Evolutionary conservation across 2,888 invertebrate genomes (phyloP), one percentile per base, ranked within the genome.

Genomic region (Drosophila emarginata): DNA sequence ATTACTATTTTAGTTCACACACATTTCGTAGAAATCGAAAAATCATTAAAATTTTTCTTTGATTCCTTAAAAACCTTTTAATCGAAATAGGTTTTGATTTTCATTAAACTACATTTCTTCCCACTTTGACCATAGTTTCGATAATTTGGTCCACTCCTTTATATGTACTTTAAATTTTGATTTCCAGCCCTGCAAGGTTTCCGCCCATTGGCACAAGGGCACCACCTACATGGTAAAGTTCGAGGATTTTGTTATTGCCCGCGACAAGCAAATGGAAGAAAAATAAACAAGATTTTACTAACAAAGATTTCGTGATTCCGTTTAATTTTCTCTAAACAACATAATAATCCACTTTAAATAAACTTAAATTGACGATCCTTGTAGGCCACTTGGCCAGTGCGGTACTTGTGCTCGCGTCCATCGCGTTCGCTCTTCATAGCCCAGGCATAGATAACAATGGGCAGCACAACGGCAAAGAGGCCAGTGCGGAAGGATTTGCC

Each of bases 161-260:
- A 37, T 37, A 37, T 37, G 37, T 37, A 1, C 1, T 2, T 12
- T 39, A 6, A 23, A 32, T 32, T 26, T 32, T 2, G 14, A n/a
- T 77, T 95, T 95, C 71, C 93, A 99, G 99, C 96, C 98, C 2
- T 98, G 98, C 50, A 99, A 99, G 93, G 99, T 99, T 6, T 96
- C 98, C 0, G 98, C 99, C 0, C 99, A 99, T 91, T 99, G 99
- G 98, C 99, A 99, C 91, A 98, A 99, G 91, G 99, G 99, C 45
- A 99, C 99, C 7, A 99, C 99, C 0, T 99, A 99, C 91, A 98
- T 99, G 97, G 98, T 99, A 7, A 98, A 98, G 92, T 98, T 99
- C 92, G 98, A 99, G 80, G 98, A 98, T 90, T 94, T 95, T 36
- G 98, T 98, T 60, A 96, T 98, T 80, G 93, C 95, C 2, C 93